phyloP scores from a whole-genome alignment of 2,888 invertebrate species.

The Rhabditoides inermis region DNA sequence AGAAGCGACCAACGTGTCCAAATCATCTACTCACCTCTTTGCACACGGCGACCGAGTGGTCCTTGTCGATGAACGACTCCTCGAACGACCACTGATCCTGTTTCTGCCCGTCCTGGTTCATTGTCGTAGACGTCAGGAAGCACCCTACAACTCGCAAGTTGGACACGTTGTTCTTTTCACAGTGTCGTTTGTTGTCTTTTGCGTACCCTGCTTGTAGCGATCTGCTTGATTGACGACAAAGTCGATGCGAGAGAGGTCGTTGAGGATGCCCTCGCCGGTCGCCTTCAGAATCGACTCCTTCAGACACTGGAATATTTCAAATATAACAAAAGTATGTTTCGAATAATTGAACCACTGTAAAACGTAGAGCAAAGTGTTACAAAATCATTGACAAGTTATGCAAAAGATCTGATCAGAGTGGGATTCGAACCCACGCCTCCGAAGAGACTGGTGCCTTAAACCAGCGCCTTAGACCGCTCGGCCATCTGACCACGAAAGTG shows the following conservation, averaged over 20 bases:
- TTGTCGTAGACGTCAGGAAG: constrained; percentile 44
- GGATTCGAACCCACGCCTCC: too few species aligned
- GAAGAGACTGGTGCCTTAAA: too few species aligned
- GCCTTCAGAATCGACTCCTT: constrained; percentile 52
- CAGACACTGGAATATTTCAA: constrained; percentile 40
- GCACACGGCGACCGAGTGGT: constrained; percentile 47
- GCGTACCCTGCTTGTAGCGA: constrained; percentile 40
- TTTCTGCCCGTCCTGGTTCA: constrained; percentile 36
- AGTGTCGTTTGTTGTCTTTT: not conserved
- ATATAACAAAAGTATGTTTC: too few species aligned
- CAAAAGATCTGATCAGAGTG: too few species aligned
- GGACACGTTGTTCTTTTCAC: not conserved
- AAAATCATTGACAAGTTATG: too few species aligned
- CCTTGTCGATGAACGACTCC: constrained; percentile 45
- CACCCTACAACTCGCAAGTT: constrained; percentile 19
- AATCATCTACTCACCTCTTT: constrained; percentile 29
- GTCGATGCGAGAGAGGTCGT: constrained; percentile 46
- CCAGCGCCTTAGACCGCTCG: too few species aligned
- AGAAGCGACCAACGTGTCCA: not conserved
- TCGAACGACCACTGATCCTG: constrained; percentile 48
- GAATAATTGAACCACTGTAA: too few species aligned
- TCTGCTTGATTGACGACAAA: constrained; percentile 41
- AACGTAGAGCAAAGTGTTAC: too few species aligned
- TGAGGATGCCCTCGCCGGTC: constrained; percentile 50
- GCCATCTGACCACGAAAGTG: too few species aligned